Evolutionary conservation across 1,140 invertebrate genomes (phyloP), one percentile per base, ranked within the genome.

Genomic region (Caenorhabditis brenneri): DNA sequence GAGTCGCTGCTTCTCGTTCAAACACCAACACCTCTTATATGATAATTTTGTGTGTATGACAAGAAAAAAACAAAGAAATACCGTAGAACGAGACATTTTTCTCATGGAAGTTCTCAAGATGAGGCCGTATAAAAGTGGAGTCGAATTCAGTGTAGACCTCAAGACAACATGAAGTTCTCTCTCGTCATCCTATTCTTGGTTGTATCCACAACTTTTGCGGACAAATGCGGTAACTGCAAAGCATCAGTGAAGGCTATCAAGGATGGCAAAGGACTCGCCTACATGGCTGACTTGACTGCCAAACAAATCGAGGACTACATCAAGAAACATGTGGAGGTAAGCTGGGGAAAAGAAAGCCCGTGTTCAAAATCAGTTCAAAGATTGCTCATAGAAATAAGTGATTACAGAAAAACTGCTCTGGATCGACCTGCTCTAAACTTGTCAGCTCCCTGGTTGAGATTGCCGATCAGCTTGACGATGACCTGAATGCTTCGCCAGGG

Each of bases 401-500:
- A 6, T 74, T 74, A 24, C 65, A 74, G 65, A 39, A 74, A 42
- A 42, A 74, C 36, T 74, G 65, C 36, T 2, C n/a, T 36, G 19
- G 19, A 16, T 74, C 65, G 7, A 10, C 4, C 33, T 74, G 65
- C 36, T 1, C 36, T 3, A 74, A 74, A n/a, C 65, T 74, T 36
- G 42, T 42, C 65, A 74, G 24, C 1, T 46, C 36, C 22, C 65
- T 74, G 5, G 24, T 74, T 6, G 65, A 74, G 65, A 74, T 74
- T n/a, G 65, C 65, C 7, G 65, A 74, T 46, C 65, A 74, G 42
- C 65, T 74, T 7, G 65, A 74, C 29, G 65, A 74, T 24, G 65
- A 74, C 36, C 9, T 74, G 36, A 29, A 42, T 27, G 12, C 65
- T 31, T 42, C 65, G 9, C 65, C 65, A 42, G 36, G 10, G 36